Evolutionary conservation across 1,140 invertebrate genomes (phyloP), one percentile per base, ranked within the genome.

Genomic region (Steinernema khuongi): DNA sequence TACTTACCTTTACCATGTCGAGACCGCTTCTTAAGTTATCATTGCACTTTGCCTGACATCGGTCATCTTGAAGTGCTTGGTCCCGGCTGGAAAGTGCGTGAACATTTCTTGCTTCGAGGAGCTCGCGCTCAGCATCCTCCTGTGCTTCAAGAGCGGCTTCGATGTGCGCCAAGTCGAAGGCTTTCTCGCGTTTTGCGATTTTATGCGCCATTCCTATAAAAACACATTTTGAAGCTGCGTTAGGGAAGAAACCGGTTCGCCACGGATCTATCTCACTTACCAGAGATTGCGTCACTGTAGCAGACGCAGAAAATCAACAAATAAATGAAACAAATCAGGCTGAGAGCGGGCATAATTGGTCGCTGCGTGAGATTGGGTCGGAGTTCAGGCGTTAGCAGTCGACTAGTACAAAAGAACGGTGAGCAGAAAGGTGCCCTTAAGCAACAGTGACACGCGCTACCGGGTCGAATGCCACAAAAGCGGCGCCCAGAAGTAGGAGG

Each of bases 1-100:
- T 28, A 1, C 67, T 60, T 72, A 83, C 81, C 77, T 83, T 85
- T 19, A 83, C 82, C 82, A 83, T 83, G 70, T 83, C 83, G 44
- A 83, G 68, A 7, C 80, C 81, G 72, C 68, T 75, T 36, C 81
- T 74, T 29, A 85, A 71, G 22, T 78, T 68, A 32, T 84, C 79
- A 73, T 85, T 85, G 68, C 83, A 84, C 68, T 71, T 71, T 66
- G 76, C 44, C 44, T 84, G 84, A 77, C 83, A 85, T 32, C 30
- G 67, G 11, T 30, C 28, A 17, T 67, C 31, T 31, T 71, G 67
- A 22, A 32, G 22, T 67, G 70, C 75, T 36, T 70, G 14, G 22
- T 60, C 50, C 19, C 50, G 50, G 26, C 50, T 60, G 50, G 50
- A 60, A 22, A 60, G 50, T 7, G 50, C 11, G 50, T 60, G 50